phyloP scores from a whole-genome alignment of 1,140 invertebrate genomes.

The Heliconius himera region DNA sequence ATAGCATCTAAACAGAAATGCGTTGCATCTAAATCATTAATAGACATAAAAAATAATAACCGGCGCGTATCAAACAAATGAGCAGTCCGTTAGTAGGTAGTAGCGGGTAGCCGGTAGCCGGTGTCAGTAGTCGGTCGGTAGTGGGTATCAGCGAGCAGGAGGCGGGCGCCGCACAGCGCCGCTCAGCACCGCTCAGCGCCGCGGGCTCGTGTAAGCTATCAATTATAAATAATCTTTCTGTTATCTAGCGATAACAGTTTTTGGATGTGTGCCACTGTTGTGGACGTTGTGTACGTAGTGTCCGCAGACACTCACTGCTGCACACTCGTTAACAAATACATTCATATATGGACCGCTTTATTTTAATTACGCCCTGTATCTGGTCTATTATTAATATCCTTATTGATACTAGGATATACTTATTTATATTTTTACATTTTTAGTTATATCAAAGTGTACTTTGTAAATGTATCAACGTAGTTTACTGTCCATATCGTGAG shows the following conservation, averaged over 20 bases:
- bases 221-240: constrained; percentile 18
- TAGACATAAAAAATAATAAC: no score
- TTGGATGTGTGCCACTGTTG: constrained; percentile 29
- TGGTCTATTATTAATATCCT: no score
- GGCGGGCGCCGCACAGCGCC: not conserved
- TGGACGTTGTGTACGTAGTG: not conserved
- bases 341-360: constrained; percentile 2
- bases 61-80: no score
- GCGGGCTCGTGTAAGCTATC: constrained; percentile 21
- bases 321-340: not conserved
- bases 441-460: no score
- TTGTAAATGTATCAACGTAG: not conserved
- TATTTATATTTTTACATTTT: no score
- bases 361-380: not conserved
- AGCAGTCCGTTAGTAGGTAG: not conserved
- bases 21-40: no score
- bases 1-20: no score
- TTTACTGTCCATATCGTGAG: not conserved
- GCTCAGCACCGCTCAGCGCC: not conserved
- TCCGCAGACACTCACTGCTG: constrained; percentile 14
- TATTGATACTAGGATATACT: no score
- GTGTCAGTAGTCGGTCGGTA: not conserved
- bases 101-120: not conserved
- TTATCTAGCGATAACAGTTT: constrained; percentile 38
- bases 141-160: not conserved